phyloP scores from a whole-genome alignment of 2,888 invertebrate species.

The Rhagonycha lutea region DNA sequence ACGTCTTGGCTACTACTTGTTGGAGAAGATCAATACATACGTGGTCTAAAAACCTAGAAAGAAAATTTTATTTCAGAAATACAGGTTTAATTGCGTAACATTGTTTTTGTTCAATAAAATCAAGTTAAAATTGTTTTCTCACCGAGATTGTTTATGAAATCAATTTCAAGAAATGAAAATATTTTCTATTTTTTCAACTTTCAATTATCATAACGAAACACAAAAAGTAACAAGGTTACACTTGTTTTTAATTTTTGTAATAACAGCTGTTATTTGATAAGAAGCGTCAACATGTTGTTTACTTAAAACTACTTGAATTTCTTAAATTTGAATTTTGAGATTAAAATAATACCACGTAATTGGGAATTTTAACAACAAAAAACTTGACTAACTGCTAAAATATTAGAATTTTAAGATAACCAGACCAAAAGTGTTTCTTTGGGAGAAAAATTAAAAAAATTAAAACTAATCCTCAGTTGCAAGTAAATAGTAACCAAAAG shows the following conservation, averaged over 20 bases:
- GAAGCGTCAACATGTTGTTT: not conserved
- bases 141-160: not conserved
- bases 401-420: too few species aligned
- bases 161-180: not conserved
- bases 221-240: not conserved
- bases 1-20: not conserved
- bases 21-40: not conserved
- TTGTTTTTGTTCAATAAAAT: not conserved
- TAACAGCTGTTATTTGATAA: not conserved
- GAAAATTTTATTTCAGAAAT: not conserved
- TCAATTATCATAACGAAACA: not conserved
- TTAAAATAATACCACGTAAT: not conserved
- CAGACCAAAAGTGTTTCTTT: too few species aligned
- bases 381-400: too few species aligned
- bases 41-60: not conserved
- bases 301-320: not conserved
- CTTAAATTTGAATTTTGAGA: not conserved
- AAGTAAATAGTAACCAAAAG: too few species aligned
- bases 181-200: not conserved
- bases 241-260: not conserved
- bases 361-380: too few species aligned
- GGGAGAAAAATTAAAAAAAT: too few species aligned
- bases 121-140: not conserved
- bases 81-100: not conserved
- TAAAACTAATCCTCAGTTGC: too few species aligned